phyloP scores from a whole-genome alignment of 2,888 invertebrate genomes.

The Noctuana brunneofusca region DNA sequence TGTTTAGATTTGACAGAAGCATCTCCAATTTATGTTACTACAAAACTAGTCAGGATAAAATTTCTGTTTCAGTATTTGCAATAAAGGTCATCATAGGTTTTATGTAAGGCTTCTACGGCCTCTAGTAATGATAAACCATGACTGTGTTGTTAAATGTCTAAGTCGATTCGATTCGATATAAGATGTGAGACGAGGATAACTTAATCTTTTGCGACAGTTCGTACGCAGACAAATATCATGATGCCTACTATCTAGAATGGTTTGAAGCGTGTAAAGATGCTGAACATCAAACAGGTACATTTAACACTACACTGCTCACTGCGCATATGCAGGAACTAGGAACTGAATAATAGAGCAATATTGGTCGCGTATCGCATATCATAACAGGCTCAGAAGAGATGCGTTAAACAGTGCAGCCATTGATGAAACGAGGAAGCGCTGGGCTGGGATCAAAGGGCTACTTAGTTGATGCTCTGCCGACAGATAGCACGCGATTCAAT shows the following conservation, averaged over 20 bases:
- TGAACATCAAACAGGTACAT: constrained; percentile 5
- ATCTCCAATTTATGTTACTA: not conserved
- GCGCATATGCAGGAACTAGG: constrained; percentile 24
- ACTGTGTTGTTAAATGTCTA: not conserved
- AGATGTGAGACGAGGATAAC: no score
- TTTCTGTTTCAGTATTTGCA: not conserved
- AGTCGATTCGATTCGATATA: no score
- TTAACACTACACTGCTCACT: not conserved
- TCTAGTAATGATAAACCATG: not conserved
- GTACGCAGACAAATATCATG: not conserved
- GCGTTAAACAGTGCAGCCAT: constrained; percentile 53
- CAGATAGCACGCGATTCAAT: constrained; percentile 42
- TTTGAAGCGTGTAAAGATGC: not conserved
- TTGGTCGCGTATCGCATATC: constrained; percentile 33
- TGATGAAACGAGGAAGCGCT: constrained; percentile 62
- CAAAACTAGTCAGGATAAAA: not conserved
- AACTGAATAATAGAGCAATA: constrained; percentile 28
- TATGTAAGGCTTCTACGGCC: not conserved
- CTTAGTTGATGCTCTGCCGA: constrained; percentile 51
- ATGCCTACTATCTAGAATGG: no score
- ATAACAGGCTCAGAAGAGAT: constrained; percentile 44
- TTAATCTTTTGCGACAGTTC: no score
- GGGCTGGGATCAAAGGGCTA: constrained; percentile 61
- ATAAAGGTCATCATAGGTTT: no score
- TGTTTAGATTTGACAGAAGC: not conserved